These are phyloP conservation scores for Crotophaga sulcirostris DNA, from an alignment of 2,113 vertebrate species.

Conservation along the genomic window DNA sequence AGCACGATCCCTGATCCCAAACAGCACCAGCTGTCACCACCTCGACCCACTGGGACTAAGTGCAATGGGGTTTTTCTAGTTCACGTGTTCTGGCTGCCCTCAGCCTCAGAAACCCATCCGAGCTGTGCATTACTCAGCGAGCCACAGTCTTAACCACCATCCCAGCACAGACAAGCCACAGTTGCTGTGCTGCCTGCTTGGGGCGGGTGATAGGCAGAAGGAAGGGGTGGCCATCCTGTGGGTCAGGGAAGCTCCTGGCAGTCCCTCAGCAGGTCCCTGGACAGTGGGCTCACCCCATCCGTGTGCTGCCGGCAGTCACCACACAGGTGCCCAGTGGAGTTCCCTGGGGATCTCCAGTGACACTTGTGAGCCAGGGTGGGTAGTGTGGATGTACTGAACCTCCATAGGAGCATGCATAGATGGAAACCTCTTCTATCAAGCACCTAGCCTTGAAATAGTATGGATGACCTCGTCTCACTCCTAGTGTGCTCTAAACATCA, in stretches of 20 bases:
- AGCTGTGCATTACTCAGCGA: not conserved
- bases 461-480: not conserved
- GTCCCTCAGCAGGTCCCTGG: not conserved
- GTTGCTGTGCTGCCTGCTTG: not conserved
- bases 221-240: not conserved
- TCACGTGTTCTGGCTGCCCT: not conserved
- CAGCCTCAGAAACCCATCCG: not conserved
- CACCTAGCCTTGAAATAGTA: not conserved
- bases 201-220: rapidly evolving
- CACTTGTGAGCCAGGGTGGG: rapidly evolving
- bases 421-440: not conserved
- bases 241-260: not conserved
- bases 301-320: rapidly evolving
- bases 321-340: not conserved
- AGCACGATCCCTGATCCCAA: not conserved
- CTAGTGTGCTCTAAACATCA: not conserved
- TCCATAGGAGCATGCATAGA: not conserved
- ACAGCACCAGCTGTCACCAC: conserved; percentile 31
- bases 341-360: not conserved
- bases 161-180: not conserved
- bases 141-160: not conserved
- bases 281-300: not conserved
- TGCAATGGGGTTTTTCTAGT: not conserved
- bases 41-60: not conserved
- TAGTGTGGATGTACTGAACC: not conserved